These are phyloP conservation scores for Drosophila anomelani DNA, from an alignment of 2,888 invertebrate species.

Conservation along the genomic window DNA sequence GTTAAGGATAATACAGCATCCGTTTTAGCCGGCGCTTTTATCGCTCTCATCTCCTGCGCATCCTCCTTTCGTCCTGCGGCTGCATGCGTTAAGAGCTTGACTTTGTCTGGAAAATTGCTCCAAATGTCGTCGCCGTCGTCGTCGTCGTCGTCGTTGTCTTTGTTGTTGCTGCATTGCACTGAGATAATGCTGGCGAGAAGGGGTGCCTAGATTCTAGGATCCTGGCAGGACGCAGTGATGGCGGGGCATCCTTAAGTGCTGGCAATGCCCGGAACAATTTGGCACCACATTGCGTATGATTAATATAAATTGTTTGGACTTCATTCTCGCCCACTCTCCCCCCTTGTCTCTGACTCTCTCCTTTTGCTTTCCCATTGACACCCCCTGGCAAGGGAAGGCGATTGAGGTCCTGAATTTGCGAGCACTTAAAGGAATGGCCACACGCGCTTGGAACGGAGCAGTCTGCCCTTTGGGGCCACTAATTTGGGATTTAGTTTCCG, in stretches of 20 bases:
- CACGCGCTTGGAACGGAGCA: background rate
- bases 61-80: constrained; percentile 16
- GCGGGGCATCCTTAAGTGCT: constrained; percentile 15
- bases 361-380: constrained; percentile 19
- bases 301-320: constrained; percentile 65
- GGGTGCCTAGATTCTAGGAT: constrained; percentile 1
- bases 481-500: background rate
- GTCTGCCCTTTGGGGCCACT: background rate
- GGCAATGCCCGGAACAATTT: constrained; percentile 55
- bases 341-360: background rate
- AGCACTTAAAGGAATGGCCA: constrained; percentile 27
- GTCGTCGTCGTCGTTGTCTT: constrained; percentile 6
- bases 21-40: constrained; percentile 36
- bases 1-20: constrained; percentile 30
- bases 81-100: constrained; percentile 35
- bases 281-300: constrained; percentile 68
- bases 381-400: background rate
- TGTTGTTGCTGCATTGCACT: constrained; percentile 5
- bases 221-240: background rate
- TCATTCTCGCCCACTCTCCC: constrained; percentile 17
- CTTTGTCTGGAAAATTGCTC: constrained; percentile 25
- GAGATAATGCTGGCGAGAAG: constrained; percentile 25
- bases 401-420: constrained; percentile 17
- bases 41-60: constrained; percentile 13
- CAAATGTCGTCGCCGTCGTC: constrained; percentile 19